Conservation (phyloP, 2,113 vertebrate species). For the Actenoides lindsayi region DNA sequence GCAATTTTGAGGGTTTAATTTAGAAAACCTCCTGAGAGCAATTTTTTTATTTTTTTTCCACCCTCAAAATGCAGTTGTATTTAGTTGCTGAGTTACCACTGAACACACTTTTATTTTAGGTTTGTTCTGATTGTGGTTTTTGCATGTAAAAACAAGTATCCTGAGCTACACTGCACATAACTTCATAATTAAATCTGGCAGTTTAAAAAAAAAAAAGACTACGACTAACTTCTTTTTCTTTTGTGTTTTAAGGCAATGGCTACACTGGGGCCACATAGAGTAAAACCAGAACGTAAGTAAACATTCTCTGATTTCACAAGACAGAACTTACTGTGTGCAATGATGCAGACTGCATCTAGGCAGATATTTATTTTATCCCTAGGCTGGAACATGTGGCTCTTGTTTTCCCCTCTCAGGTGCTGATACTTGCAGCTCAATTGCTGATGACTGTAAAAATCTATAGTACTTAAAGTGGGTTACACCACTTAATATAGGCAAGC, state of each 20-base stretch:
- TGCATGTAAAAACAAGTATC: neutral
- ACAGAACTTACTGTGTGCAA: neutral
- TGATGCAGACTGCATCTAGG: neutral
- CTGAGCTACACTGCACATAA: neutral
- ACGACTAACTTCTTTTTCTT: neutral
- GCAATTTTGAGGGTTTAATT: neutral
- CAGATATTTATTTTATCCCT: neutral
- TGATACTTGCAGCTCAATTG: neutral
- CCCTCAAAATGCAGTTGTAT: neutral
- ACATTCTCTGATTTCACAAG: neutral
- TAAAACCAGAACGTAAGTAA: slow-evolving; percentile 91
- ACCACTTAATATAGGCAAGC: neutral
- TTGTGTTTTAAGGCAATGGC: slow-evolving; percentile 87
- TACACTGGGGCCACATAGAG: slow-evolving; percentile 90
- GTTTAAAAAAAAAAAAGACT: neutral
- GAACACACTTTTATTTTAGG: neutral
- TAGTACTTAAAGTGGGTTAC: neutral
- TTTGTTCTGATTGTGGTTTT: neutral
- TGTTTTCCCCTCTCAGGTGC: neutral
- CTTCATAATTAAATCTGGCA: neutral
- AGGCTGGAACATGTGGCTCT: neutral
- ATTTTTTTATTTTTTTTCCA: neutral
- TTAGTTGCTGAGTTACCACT: neutral
- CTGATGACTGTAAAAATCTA: neutral
- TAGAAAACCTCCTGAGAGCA: neutral